phyloP scores from a whole-genome alignment of 2,797 vertebrate genomes.

The Xiphophorus birchmanni region DNA sequence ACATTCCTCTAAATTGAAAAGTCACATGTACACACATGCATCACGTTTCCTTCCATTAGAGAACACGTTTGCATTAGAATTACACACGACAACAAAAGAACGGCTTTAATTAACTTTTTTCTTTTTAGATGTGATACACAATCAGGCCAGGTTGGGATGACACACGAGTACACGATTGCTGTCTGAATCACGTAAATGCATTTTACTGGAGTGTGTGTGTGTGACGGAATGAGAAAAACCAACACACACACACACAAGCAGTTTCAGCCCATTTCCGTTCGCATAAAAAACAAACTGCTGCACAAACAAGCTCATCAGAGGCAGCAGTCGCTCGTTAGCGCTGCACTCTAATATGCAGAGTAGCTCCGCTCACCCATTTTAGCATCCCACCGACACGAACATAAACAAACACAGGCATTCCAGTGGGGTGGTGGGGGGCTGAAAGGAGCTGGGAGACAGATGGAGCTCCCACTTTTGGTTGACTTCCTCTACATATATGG shows the following conservation, averaged over 20 bases:
- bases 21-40: slow-evolving; percentile 61
- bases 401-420: slow-evolving; percentile 62
- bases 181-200: slow-evolving; percentile 24
- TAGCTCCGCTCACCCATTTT: slow-evolving; percentile 60
- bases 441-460: slow-evolving; percentile 69
- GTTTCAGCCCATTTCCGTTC: slow-evolving; percentile 60
- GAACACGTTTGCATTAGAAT: slow-evolving; percentile 45
- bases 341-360: slow-evolving; percentile 64
- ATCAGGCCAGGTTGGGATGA: slow-evolving; percentile 12
- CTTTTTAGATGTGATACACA: slow-evolving; percentile 39
- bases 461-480: slow-evolving; percentile 64
- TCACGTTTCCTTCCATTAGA: slow-evolving; percentile 64
- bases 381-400: slow-evolving; percentile 66
- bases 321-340: slow-evolving; percentile 69
- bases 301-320: slow-evolving; percentile 78
- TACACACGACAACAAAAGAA: slow-evolving; percentile 27
- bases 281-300: slow-evolving; percentile 52
- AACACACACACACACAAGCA: not conserved
- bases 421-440: slow-evolving; percentile 16
- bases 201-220: not conserved
- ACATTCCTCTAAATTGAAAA: slow-evolving; percentile 64
- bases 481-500: slow-evolving; percentile 59
- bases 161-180: slow-evolving; percentile 15
- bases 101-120: slow-evolving; percentile 19
- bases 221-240: not conserved